Base-by-base conservation (phyloP, 2,888 invertebrate genomes). In the Meiosimyza platycephala region DNA sequence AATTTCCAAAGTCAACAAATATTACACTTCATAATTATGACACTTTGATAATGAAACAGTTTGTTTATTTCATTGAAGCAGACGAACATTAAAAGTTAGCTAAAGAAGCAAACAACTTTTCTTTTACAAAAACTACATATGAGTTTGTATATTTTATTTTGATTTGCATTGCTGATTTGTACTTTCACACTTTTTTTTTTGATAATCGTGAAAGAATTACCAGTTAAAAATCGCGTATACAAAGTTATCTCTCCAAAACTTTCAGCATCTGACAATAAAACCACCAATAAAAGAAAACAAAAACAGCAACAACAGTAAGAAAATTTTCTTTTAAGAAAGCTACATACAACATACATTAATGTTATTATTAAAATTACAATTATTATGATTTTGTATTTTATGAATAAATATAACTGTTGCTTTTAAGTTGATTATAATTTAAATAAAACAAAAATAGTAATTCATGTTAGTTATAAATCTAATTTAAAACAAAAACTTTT, bases 401-500 rank as follows among this genome's bases (percentile, higher is more conserved):
- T 59, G 50, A 47, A 50, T 68, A 59, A 68, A 18, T 57, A 68
- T 59, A 59, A 55, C 47, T 66, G 66, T 51, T 54, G 66, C n/a
- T 67, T 57, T 55, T 67, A 68, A 59, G 57, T 59, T 68, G 59
- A 68, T 59, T 59, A 57, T 68, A 50, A 57, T 68, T 59, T 68
- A 22, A 48, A 68, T 50, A 18, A 40, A 40, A 4, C 28, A 28
- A 40, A 40, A 40, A 40, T 40, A 40, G 28, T 12, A 67, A 67
- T 57, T 57, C 16, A 48, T 55, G 47, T 67, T 64, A 67, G 47
- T 48, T 67, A n/a, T 59, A 70, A 72, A 68, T 54, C 69, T 63
- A 64, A 40, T 65, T 67, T 52, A 62, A 75, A 71, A 68, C 52
- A 71, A 50, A 66, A 72, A 72, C 52, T 72, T 73, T 76, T 75